Conservation (phyloP, 2,797 vertebrate genomes). For the Pseudomugil gertrudae region DNA sequence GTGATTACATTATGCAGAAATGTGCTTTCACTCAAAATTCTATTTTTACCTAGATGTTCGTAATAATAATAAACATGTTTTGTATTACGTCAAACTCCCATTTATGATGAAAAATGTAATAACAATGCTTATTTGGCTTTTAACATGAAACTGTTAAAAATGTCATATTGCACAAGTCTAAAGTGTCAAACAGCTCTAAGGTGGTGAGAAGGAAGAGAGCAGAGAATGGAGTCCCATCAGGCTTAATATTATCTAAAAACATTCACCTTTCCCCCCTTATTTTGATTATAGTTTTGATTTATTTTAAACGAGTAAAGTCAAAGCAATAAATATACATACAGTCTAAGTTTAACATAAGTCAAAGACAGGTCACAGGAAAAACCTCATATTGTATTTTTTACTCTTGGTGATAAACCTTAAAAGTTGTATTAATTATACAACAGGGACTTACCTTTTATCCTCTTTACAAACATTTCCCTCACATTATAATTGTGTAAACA, state of each 20-base stretch:
- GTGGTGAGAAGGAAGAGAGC: background rate
- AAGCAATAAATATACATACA: no score
- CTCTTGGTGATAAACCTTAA: background rate
- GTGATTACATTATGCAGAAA: background rate
- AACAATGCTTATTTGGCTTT: background rate
- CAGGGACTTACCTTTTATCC: background rate
- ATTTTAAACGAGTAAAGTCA: background rate
- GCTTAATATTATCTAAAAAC: background rate
- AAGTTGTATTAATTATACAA: slow-evolving; percentile 1
- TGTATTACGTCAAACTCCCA: background rate
- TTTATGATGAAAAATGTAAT: background rate
- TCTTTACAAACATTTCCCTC: background rate
- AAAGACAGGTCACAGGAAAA: background rate
- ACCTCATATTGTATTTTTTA: background rate
- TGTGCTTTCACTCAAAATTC: no score
- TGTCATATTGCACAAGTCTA: background rate
- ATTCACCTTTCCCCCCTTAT: background rate
- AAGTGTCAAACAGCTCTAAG: background rate
- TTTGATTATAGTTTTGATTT: background rate
- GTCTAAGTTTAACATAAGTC: background rate
- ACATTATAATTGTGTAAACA: background rate
- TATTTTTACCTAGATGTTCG: no score
- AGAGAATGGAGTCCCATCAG: no score
- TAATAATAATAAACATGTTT: no score
- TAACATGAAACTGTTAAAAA: background rate